Conservation (phyloP, 2,797 vertebrate genomes). For the Clarias platycephalus region DNA sequence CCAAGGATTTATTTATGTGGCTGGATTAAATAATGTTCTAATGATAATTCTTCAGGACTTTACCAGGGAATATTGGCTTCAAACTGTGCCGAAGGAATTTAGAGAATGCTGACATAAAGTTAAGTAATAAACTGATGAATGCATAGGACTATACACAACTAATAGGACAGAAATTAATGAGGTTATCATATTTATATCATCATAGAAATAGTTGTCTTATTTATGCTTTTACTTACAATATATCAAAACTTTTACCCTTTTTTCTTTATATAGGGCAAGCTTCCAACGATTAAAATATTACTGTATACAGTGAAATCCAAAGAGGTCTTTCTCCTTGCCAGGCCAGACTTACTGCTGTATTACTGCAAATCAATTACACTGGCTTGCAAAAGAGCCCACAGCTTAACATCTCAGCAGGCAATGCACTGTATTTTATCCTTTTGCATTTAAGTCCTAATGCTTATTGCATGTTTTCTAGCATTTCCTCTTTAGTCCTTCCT, state of each 20-base stretch:
- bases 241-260: neutral
- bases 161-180: neutral
- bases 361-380: neutral
- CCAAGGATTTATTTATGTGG: constrained; percentile 11
- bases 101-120: neutral
- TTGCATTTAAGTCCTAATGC: neutral
- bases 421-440: neutral
- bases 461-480: neutral
- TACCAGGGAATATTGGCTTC: neutral
- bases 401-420: neutral
- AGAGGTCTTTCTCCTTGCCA: neutral
- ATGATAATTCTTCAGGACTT: constrained; percentile 7
- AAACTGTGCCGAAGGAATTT: neutral
- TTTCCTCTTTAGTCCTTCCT: neutral
- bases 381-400: constrained; percentile 1
- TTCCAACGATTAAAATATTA: neutral
- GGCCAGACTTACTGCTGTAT: constrained; percentile 1
- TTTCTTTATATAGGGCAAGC: neutral
- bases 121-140: neutral
- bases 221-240: neutral
- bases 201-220: neutral
- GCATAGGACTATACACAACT: neutral
- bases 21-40: neutral
- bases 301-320: neutral
- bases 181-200: neutral